Evolutionary conservation across 2,888 invertebrate genomes (phyloP), one percentile per base, ranked within the genome.

Genomic region (Athrips mouffetella): DNA sequence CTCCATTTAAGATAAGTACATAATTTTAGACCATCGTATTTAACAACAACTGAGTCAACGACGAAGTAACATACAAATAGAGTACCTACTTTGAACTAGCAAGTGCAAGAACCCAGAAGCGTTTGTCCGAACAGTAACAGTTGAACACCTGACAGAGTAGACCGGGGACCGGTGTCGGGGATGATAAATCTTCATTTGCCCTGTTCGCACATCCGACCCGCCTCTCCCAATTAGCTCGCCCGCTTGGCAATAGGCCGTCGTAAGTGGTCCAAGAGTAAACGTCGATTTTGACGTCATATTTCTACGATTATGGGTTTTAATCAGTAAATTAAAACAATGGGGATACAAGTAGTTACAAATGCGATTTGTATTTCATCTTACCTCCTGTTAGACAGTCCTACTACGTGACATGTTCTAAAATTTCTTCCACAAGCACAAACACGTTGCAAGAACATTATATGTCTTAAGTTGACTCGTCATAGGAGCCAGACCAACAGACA

Each of bases 101-200:
- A 6, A 1, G 13, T 1, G 30, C 5, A 30, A n/a, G n/a, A 13
- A 31, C 6, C 13, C 31, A 15, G 10, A 31, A 31, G 20, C 37
- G 37, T 37, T 37, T 21, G 37, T 15, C 18, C 8, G 18, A 37
- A 20, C 37, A 10, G 10, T n/a, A n/a, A n/a, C n/a, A n/a, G n/a
- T n/a, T 37, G 37, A 40, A 21, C 31, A 44, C 44, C 44, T 44
- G 44, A 44, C 44, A 35, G 30, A 35, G 16, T 44, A 41, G 23
- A 13, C 44, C 16, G 11, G 31, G 31, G 45, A 41, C 42, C 23
- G 23, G n/a, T 23, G 13, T 35, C 42, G 63, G 60, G 62, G 73
- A 82, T 85, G 79, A 85, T 85, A 85, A 85, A 85, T 85, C 85
- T 85, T 85, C 83, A 85, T 85, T 85, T 84, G 79, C 79, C 77